Base-by-base conservation (phyloP, 2,113 vertebrate species). In the Peucedramus taeniatus region DNA sequence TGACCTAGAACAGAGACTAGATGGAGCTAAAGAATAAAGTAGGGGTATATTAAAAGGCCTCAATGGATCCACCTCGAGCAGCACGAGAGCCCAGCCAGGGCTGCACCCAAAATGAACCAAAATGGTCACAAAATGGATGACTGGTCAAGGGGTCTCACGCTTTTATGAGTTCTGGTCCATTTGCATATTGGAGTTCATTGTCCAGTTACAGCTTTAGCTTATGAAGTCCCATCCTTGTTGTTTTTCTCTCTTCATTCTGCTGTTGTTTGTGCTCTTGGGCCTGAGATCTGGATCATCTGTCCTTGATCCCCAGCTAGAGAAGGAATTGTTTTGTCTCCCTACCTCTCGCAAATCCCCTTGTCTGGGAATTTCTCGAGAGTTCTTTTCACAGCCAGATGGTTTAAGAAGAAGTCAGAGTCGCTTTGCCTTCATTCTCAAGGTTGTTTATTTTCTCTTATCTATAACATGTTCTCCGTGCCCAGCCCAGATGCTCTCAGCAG, bases 41-140 rank as follows among this genome's bases (percentile, higher is more conserved):
- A 60, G 35, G 35, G 15, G 37, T 37, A 37, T 60, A 18, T 27
- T 12, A 17, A 23, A 15, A 59, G 23, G 7, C n/a, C n/a, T 59
- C n/a, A 59, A 7, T 37, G 11, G 24, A 60, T 37, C 7, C 7
- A 18, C 57, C 35, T 60, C 27, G 57, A 16, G 35, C 35, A 27
- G 35, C 24, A 37, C 16, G 18, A 18, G 57, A 60, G 57, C 24
- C 57, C 24, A 39, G 24, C 24, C 57, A 60, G 24, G 57, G 35
- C 35, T 8, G 2, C 24, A 18, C 24, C 35, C 35, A 0, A 60
- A 10, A 0, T 27, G 57, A 37, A 37, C n/a, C 24, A 27, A 11
- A 60, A 27, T 27, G 57, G 57, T 1, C 57, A 59, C 57, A 59
- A 37, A 59, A 37, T 37, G n/a, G 15, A n/a, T 2, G 6, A 33